phyloP scores from a whole-genome alignment of 2,888 invertebrate species.

The Carterocephalus palaemon region DNA sequence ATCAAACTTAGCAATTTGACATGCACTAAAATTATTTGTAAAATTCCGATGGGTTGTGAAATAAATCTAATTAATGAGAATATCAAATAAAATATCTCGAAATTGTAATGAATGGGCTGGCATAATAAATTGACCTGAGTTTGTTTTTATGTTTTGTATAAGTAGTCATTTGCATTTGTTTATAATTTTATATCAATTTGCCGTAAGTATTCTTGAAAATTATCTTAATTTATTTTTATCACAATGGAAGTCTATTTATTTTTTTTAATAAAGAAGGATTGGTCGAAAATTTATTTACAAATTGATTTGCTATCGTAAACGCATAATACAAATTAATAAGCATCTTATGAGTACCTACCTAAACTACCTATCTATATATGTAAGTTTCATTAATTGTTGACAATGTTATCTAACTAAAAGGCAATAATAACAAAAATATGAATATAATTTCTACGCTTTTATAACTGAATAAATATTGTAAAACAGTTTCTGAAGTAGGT shows the following conservation, averaged over 20 bases:
- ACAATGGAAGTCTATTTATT: slow-evolving; percentile 45
- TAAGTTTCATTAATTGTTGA: slow-evolving; percentile 4
- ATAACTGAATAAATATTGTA: no score
- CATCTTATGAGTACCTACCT: no score
- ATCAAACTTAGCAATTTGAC: not conserved
- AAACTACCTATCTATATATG: no score
- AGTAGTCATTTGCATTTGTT: slow-evolving; percentile 28
- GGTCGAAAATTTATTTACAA: slow-evolving; percentile 30
- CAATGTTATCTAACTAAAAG: no score
- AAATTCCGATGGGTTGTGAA: slow-evolving; percentile 21
- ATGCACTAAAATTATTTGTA: slow-evolving; percentile 5
- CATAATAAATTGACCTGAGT: slow-evolving; percentile 15
- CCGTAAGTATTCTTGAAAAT: slow-evolving; percentile 21
- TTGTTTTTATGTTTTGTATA: slow-evolving; percentile 26
- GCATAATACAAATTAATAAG: not conserved
- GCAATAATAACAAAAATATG: no score
- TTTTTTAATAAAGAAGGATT: slow-evolving; percentile 35
- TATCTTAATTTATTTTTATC: slow-evolving; percentile 41
- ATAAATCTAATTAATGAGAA: slow-evolving; percentile 4
- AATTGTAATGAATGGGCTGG: slow-evolving; percentile 2
- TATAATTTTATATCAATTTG: slow-evolving; percentile 23
- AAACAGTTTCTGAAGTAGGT: no score
- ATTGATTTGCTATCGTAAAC: slow-evolving; percentile 4
- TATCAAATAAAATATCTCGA: slow-evolving; percentile 3
- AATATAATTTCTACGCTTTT: no score